Evolutionary conservation across 2,797 vertebrate species (phyloP), one percentile per base, ranked within the genome.

Genomic region (Uromys caudimaculatus): DNA sequence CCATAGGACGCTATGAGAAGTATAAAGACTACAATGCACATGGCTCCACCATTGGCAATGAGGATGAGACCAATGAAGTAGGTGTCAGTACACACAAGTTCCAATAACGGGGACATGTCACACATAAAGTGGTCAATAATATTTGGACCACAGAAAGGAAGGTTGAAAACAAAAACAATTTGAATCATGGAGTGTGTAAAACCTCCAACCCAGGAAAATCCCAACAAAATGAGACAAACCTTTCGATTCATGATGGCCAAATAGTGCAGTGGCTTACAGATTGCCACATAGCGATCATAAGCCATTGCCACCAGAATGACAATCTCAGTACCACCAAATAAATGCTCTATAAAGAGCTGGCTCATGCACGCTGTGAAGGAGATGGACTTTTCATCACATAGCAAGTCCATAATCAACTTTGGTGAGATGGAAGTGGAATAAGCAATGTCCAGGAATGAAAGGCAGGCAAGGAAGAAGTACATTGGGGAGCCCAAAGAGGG

Each of bases 101-200:
- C 62, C 60, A 97, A 12, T 47, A 97, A 71, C 8, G 96, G 93
- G 4, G 87, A 81, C 93, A 96, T 93, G 41, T 97, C 96, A 89
- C 95, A 97, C 6, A 83, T 62, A 56, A 93, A 97, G 16, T 95
- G 91, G n/a, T 96, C 94, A 38, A 95, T 97, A 8, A 84, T 23
- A 62, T 97, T 96, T 9, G 86, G 92, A 2, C 95, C 94, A 94
- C 95, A 96, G 21, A 95, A 97, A 16, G 93, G 89, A 12, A 97
- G 83, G 0, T 56, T 52, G 17, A 38, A 84, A 13, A 94, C 58
- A 64, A 67, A 62, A 12, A 62, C 9, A n/a, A 96, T 69, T 62
- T 97, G 94, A 44, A 96, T 3, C 1, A 94, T 1, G 47, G 95
- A 95, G 24, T 97, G 94, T 14, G 77, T 19, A 77, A 97, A 86